phyloP scores from a whole-genome alignment of 2,113 vertebrate species.

The Scytalopus superciliaris region DNA sequence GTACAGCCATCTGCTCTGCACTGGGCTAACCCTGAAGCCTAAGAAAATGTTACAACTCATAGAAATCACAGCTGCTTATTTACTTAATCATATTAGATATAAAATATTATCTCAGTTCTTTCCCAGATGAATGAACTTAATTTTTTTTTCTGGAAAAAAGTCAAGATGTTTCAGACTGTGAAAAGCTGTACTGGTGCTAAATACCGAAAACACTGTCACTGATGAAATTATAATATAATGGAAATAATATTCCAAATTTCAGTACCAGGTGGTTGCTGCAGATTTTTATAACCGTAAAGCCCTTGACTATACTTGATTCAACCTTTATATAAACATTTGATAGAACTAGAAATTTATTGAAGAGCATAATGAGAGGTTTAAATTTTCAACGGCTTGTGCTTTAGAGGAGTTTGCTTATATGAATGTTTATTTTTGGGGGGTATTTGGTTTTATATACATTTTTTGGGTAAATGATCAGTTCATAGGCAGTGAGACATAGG shows the following conservation, averaged over 20 bases:
- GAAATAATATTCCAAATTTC: neutral
- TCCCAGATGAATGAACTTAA: neutral
- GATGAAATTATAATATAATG: constrained; percentile 4
- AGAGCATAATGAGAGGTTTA: neutral
- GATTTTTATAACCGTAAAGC: neutral
- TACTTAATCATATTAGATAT: constrained; percentile 27
- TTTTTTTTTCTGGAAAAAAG: neutral
- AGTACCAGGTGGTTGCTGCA: neutral
- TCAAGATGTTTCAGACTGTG: neutral
- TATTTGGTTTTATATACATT: neutral
- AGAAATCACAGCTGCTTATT: neutral
- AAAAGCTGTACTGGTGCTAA: neutral
- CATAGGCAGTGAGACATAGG: neutral
- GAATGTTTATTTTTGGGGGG: neutral
- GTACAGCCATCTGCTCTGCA: neutral
- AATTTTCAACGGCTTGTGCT: neutral
- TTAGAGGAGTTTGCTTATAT: neutral
- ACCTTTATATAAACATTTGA: neutral
- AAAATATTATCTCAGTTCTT: constrained; percentile 9
- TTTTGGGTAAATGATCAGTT: neutral
- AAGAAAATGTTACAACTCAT: neutral
- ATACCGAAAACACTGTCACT: neutral
- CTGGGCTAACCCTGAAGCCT: neutral
- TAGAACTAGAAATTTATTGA: neutral
- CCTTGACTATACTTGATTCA: neutral